phyloP scores from a whole-genome alignment of 2,888 invertebrate species.

The Rotaria magnacalcarata region DNA sequence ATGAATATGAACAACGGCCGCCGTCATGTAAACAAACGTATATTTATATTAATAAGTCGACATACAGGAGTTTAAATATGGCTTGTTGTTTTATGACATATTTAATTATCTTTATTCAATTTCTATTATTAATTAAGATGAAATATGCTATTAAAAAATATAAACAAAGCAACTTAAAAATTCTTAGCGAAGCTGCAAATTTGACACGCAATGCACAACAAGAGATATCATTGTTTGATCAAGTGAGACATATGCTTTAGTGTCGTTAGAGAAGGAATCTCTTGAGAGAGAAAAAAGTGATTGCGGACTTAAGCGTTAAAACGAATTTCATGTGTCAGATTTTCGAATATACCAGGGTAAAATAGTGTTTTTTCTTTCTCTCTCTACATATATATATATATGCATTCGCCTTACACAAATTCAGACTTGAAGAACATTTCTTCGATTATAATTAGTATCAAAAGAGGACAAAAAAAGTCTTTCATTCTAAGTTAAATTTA shows the following conservation, averaged over 20 bases:
- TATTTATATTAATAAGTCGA: background rate
- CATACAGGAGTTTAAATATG: background rate
- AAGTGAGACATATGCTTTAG: background rate
- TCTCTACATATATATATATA: too few species aligned
- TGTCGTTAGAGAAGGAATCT: background rate
- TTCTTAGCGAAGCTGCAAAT: background rate
- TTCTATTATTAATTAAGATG: background rate
- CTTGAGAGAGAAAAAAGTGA: too few species aligned
- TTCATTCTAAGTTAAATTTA: too few species aligned
- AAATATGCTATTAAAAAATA: background rate
- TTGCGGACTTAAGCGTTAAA: too few species aligned
- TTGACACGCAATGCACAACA: background rate
- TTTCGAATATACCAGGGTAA: too few species aligned
- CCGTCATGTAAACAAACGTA: slow-evolving; percentile 30
- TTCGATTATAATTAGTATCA: too few species aligned
- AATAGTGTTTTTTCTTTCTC: too few species aligned
- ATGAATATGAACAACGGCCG: background rate
- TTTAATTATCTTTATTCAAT: background rate
- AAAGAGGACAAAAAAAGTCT: too few species aligned
- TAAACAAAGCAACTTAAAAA: background rate
- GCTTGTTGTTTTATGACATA: background rate
- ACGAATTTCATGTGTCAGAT: too few species aligned
- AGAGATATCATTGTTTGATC: slow-evolving; percentile 17
- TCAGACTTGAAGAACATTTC: too few species aligned
- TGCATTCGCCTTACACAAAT: too few species aligned